A percentile compares a stretch with the other conserved stretches of the same genome.
Conservation (phyloP, 2,113 vertebrate genomes). For the Melanostigma gelatinosum region DNA sequence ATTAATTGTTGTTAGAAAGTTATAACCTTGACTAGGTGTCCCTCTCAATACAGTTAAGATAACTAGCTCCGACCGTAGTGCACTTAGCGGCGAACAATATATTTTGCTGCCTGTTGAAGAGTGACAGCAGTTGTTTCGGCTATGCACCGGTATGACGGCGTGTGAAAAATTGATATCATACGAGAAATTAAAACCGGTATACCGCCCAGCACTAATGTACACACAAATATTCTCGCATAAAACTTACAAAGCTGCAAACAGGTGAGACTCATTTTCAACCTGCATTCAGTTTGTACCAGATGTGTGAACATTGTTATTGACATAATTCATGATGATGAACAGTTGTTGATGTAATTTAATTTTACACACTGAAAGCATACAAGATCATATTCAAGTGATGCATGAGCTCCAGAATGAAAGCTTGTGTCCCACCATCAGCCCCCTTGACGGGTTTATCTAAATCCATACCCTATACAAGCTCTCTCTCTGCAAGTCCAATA, state of each 20-base stretch:
- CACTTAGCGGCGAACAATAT: no score
- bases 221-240: background rate
- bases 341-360: conserved; percentile 13
- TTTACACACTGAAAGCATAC: background rate
- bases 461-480: conserved; percentile 41
- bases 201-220: no score
- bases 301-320: background rate
- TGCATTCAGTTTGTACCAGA: background rate
- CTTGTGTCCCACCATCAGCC: conserved; percentile 53
- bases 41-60: no score
- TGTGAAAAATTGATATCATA: no score
- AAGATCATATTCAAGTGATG: conserved; percentile 3
- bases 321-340: conserved; percentile 12
- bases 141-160: no score
- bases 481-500: conserved; percentile 41
- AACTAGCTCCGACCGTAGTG: no score
- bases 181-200: no score
- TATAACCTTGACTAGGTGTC: no score
- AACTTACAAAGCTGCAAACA: background rate
- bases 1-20: no score
- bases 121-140: no score
- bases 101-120: no score
- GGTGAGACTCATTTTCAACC: background rate
- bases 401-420: conserved; percentile 8
- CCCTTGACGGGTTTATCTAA: conserved; percentile 61